phyloP scores from a whole-genome alignment of 2,797 vertebrate species.

The Microctenopoma lineatum region DNA sequence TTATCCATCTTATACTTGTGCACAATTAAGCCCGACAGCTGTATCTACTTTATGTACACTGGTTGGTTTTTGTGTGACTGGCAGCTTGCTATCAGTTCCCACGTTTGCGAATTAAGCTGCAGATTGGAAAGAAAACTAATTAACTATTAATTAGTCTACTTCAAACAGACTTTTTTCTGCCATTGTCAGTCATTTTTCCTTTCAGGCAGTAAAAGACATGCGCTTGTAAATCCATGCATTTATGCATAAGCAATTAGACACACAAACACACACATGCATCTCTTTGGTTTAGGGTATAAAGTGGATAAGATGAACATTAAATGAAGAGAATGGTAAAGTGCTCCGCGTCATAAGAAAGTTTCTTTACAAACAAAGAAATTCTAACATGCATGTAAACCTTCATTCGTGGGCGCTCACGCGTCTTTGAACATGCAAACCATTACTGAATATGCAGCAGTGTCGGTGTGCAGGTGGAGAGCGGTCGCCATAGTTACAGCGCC shows the following conservation, averaged over 20 bases:
- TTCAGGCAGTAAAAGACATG: conserved; percentile 62
- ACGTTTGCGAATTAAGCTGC: conserved; percentile 69
- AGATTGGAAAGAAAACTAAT: conserved; percentile 79
- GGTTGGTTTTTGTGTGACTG: conserved; percentile 71
- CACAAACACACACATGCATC: conserved; percentile 36
- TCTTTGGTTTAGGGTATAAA: conserved; percentile 49
- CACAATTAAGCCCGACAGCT: conserved; percentile 74
- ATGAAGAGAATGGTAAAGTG: conserved; percentile 35
- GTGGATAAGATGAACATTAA: conserved; percentile 23
- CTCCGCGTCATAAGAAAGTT: conserved; percentile 19
- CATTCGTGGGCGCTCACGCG: conserved; percentile 4
- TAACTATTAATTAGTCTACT: conserved; percentile 84
- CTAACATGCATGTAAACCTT: conserved; percentile 7
- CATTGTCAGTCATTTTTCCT: conserved; percentile 78
- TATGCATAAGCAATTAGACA: conserved; percentile 65
- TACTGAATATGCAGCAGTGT: conserved; percentile 35
- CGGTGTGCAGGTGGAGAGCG: conserved; percentile 44
- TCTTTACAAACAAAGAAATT: conserved; percentile 15
- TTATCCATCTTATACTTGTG: conserved; percentile 68
- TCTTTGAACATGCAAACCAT: conserved; percentile 15
- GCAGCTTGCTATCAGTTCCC: conserved; percentile 72
- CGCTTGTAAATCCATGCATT: conserved; percentile 62
- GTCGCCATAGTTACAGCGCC: conserved; percentile 76
- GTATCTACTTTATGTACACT: conserved; percentile 66
- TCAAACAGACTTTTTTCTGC: conserved; percentile 73